phyloP scores from a whole-genome alignment of 2,797 vertebrate genomes.

The Toxotes lorentzi region DNA sequence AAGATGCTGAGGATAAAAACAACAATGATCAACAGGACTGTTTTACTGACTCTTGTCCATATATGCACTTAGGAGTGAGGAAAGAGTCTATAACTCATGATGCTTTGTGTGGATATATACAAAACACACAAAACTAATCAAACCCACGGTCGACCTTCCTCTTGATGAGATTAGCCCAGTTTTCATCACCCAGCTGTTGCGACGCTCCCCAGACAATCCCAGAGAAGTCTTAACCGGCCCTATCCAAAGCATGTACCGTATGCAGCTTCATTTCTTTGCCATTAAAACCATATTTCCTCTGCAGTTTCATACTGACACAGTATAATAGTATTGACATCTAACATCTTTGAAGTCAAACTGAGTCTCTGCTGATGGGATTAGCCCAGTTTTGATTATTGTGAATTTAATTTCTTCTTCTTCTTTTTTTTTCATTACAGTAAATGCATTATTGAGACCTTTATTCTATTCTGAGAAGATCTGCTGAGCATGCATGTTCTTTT shows the following conservation, averaged over 20 bases:
- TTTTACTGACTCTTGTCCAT: slow-evolving; percentile 17
- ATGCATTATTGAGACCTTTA: slow-evolving; percentile 58
- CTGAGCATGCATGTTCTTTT: slow-evolving; percentile 41
- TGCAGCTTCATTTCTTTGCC: slow-evolving; percentile 59
- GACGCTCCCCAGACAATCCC: slow-evolving; percentile 33
- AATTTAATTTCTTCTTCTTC: slow-evolving; percentile 50
- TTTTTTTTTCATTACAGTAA: slow-evolving; percentile 58
- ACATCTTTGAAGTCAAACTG: slow-evolving; percentile 57
- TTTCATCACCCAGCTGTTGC: slow-evolving; percentile 57
- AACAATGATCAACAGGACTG: slow-evolving; percentile 24
- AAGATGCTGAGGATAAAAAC: slow-evolving; percentile 37
- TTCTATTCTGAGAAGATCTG: slow-evolving; percentile 46
- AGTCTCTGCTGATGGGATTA: slow-evolving; percentile 50
- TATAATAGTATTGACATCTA: slow-evolving; percentile 51
- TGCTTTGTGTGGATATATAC: not conserved
- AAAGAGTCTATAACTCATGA: not conserved
- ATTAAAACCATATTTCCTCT: slow-evolving; percentile 47
- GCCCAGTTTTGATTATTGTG: slow-evolving; percentile 59
- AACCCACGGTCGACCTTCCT: not conserved
- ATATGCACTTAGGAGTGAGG: not conserved
- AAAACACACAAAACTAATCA: slow-evolving; percentile 28
- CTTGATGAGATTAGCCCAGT: slow-evolving; percentile 39
- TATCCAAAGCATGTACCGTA: slow-evolving; percentile 15
- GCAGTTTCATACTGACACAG: slow-evolving; percentile 36
- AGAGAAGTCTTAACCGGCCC: slow-evolving; percentile 30